phyloP scores from a whole-genome alignment of 2,888 invertebrate genomes.

The Drosophila anceps region DNA sequence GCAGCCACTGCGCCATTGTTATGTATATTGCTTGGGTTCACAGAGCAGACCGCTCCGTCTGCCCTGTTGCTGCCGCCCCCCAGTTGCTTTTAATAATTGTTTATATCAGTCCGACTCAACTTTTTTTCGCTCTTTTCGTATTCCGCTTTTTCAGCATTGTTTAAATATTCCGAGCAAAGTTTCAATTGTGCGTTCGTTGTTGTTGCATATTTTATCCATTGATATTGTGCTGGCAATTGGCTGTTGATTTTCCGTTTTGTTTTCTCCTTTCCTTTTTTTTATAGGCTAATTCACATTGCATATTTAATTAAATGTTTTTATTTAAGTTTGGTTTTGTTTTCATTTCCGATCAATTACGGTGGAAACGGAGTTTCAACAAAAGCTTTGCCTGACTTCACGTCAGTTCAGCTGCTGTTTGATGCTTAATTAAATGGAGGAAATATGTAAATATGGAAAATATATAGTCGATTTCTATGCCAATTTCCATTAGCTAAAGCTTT shows the following conservation, averaged over 20 bases:
- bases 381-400: slow-evolving; percentile 15
- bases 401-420: slow-evolving; percentile 9
- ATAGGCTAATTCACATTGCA: slow-evolving; percentile 63
- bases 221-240: slow-evolving; percentile 62
- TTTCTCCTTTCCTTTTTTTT: slow-evolving; percentile 44
- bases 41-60: neutral
- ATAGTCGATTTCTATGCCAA: neutral
- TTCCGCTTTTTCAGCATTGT: slow-evolving; percentile 23
- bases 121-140: slow-evolving; percentile 26
- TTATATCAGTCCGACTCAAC: slow-evolving; percentile 63
- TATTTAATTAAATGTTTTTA: slow-evolving; percentile 67
- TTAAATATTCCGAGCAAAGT: slow-evolving; percentile 62
- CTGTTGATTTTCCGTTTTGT: slow-evolving; percentile 55
- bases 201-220: slow-evolving; percentile 63
- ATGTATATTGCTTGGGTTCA: slow-evolving; percentile 48
- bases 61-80: neutral
- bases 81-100: slow-evolving; percentile 78
- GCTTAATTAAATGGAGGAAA: slow-evolving; percentile 8
- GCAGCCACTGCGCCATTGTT: slow-evolving; percentile 54
- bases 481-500: neutral
- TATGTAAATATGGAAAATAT: neutral
- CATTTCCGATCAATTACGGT: slow-evolving; percentile 54
- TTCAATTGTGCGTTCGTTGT: slow-evolving; percentile 55
- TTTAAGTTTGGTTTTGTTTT: slow-evolving; percentile 45
- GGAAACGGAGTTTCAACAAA: slow-evolving; percentile 9